phyloP scores from a whole-genome alignment of 2,113 vertebrate genomes.

The Bucco capensis region DNA sequence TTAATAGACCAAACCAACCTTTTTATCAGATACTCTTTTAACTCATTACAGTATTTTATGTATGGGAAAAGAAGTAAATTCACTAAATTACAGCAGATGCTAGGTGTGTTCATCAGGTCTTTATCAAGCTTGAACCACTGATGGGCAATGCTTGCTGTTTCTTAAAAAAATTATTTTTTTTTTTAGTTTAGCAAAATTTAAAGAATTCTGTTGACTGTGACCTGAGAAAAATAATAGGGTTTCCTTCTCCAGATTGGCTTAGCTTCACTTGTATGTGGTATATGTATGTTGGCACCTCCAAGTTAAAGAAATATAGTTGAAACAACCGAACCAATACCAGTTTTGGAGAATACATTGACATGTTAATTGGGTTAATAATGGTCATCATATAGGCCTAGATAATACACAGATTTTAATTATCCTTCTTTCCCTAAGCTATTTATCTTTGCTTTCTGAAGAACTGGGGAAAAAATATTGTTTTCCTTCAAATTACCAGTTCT shows the following conservation, averaged over 20 bases:
- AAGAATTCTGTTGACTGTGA: not conserved
- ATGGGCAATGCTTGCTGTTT: not conserved
- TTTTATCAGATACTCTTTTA: not conserved
- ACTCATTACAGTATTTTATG: not conserved
- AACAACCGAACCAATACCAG: not conserved
- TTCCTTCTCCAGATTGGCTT: not conserved
- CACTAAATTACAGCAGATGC: not conserved
- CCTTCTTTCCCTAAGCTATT: not conserved
- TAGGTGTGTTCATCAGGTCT: not conserved
- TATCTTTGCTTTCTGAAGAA: not conserved
- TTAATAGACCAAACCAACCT: not conserved
- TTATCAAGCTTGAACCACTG: not conserved
- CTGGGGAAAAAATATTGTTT: not conserved
- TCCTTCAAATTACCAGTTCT: not conserved
- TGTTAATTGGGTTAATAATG: not conserved
- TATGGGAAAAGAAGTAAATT: not conserved
- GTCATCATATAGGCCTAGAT: not conserved
- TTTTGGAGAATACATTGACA: not conserved
- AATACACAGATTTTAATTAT: not conserved
- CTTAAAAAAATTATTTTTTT: not conserved
- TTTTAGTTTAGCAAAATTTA: not conserved
- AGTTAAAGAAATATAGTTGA: not conserved
- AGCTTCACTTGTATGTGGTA: not conserved
- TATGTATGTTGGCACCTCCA: not conserved
- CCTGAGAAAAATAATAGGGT: not conserved